Percentiles rank a stretch among this genome's conserved stretches.
Conservation (phyloP, 2,113 vertebrate species). For the Hemichromis elongatus region DNA sequence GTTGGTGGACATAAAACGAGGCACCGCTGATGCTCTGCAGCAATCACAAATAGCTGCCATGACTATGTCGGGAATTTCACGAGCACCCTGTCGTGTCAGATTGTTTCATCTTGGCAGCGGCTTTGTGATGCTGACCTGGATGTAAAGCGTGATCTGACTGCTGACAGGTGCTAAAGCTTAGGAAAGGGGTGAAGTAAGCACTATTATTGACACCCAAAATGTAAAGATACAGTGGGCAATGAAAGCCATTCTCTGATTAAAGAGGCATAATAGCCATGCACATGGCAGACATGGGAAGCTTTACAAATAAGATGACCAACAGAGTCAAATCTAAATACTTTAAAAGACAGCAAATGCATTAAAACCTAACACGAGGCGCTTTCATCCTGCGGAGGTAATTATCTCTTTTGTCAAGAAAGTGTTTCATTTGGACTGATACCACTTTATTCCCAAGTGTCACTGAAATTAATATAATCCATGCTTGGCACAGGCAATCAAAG, state of each 20-base stretch:
- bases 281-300: neutral
- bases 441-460: slow-evolving; percentile 22
- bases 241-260: neutral
- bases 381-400: slow-evolving; percentile 2
- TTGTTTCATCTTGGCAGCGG: neutral
- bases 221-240: neutral
- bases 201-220: neutral
- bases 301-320: neutral
- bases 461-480: slow-evolving; percentile 36
- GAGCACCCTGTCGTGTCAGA: slow-evolving; percentile 5
- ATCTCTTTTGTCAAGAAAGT: neutral
- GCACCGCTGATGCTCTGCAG: neutral
- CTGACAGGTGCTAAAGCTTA: slow-evolving; percentile 38
- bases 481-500: slow-evolving; percentile 10
- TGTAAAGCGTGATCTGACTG: slow-evolving; percentile 26
- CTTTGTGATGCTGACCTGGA: slow-evolving; percentile 5
- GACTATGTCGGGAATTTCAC: neutral
- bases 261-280: neutral
- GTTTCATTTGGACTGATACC: slow-evolving; percentile 19
- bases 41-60: neutral
- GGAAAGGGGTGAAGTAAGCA: slow-evolving; percentile 24
- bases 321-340: neutral
- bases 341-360: neutral
- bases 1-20: neutral
- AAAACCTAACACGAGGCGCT: neutral